Conservation (phyloP, 2,113 vertebrate genomes). For the Typhlomys cinereus region DNA sequence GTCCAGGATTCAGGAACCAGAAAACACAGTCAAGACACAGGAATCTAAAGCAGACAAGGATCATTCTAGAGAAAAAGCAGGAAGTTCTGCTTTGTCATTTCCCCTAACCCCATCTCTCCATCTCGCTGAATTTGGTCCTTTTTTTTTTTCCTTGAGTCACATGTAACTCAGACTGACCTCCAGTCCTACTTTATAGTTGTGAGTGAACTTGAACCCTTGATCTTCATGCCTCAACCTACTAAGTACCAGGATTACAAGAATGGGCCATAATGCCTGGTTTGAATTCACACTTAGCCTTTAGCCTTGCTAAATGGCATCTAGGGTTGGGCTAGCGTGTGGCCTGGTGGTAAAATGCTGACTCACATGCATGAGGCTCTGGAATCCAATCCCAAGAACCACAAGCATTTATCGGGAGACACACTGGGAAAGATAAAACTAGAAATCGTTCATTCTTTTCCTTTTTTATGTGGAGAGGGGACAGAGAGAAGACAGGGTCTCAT, state of each 20-base stretch:
- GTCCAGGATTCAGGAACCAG: constrained; percentile 36
- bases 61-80: background rate
- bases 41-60: background rate
- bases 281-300: background rate
- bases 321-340: background rate
- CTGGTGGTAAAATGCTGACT: no score
- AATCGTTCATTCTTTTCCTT: no score
- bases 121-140: no score
- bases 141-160: background rate
- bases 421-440: background rate
- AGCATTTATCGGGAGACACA: background rate
- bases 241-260: background rate
- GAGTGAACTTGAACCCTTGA: background rate
- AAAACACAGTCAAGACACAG: background rate
- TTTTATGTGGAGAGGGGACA: no score
- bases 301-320: background rate
- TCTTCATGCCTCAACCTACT: background rate
- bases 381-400: background rate
- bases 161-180: background rate
- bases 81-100: background rate
- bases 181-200: background rate
- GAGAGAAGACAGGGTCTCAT: background rate
- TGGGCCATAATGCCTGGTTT: background rate
- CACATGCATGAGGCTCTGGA: no score
- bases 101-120: background rate